Evolutionary conservation across 2,888 invertebrate genomes (phyloP).

Genomic region (Sabatieria punctata): DNA sequence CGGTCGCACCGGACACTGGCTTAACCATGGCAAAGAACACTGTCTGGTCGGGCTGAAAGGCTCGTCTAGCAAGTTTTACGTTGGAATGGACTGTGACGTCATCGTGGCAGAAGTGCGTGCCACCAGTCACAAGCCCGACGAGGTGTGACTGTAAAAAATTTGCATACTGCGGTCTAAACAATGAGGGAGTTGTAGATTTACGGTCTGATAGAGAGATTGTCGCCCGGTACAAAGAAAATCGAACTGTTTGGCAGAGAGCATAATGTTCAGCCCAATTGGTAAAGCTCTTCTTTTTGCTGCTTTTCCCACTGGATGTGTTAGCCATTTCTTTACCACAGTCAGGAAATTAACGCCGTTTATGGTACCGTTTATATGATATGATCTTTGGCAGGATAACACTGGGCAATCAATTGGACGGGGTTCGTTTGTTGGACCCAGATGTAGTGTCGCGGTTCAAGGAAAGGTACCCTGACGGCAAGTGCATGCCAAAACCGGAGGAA

Average conservation of each 20-base stretch:
- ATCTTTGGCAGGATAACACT: conserved; percentile 46
- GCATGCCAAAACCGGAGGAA: conserved; percentile 13
- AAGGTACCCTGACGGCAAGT: conserved; percentile 67
- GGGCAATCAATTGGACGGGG: conserved; percentile 90
- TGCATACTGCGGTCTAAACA: too few relatives aligned
- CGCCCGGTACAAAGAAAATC: conserved; percentile 89
- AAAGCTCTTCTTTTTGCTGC: conserved; percentile 3
- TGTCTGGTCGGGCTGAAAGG: conserved; percentile 94
- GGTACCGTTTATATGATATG: neutral
- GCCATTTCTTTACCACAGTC: too few relatives aligned
- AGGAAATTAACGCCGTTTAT: neutral
- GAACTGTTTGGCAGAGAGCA: conserved; percentile 91
- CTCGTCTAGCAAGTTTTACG: conserved; percentile 67
- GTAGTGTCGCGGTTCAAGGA: conserved; percentile 68
- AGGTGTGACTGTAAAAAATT: too few relatives aligned
- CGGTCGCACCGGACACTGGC: conserved; percentile 85
- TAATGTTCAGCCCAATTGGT: conserved; percentile 95
- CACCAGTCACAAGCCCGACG: conserved; percentile 84
- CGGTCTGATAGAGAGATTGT: conserved; percentile 84
- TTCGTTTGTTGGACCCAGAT: conserved; percentile 74
- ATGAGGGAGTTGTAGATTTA: too few relatives aligned
- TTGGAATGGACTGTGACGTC: conserved; percentile 89
- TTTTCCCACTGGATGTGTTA: neutral
- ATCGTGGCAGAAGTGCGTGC: conserved; percentile 91
- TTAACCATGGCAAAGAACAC: conserved; percentile 96